These are phyloP conservation scores for Amphilophus citrinellus DNA, from an alignment of 2,113 vertebrate genomes.

Conservation along the genomic window DNA sequence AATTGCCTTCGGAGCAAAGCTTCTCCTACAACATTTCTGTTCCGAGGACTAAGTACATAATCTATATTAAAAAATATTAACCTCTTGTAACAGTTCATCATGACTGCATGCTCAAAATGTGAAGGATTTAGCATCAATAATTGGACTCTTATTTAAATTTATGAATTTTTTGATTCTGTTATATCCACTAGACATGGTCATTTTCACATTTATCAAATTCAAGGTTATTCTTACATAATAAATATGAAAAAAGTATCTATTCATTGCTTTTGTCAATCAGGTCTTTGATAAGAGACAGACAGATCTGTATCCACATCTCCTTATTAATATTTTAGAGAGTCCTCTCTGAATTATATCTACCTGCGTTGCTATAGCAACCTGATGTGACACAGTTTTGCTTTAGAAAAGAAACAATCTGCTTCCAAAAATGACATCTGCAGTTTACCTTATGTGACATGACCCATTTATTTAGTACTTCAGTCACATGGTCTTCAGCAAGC, in stretches of 20 bases:
- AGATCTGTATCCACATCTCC: constrained; percentile 15
- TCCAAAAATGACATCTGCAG: constrained; percentile 26
- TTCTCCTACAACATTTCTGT: not conserved
- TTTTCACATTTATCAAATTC: not conserved
- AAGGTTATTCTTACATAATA: not conserved
- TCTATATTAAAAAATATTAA: not conserved
- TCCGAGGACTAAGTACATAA: too few relatives aligned
- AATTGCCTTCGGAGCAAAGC: not conserved
- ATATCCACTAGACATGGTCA: not conserved
- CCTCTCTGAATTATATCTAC: constrained; percentile 19
- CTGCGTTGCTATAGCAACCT: constrained; percentile 51
- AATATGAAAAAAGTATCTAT: not conserved
- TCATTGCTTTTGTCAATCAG: too few relatives aligned
- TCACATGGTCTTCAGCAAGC: constrained; percentile 1
- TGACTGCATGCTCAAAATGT: not conserved
- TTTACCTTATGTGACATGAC: constrained; percentile 40
- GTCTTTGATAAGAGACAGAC: not conserved
- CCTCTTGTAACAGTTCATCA: not conserved
- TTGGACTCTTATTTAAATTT: not conserved
- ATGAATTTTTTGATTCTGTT: not conserved
- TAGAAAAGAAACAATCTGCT: constrained; percentile 17
- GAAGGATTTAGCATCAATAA: not conserved
- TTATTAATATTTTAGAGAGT: constrained; percentile 17
- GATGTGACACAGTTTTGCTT: constrained; percentile 32
- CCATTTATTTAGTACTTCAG: constrained; percentile 45